Conservation (phyloP, 1,140 invertebrate genomes). For the Panulirus ornatus region DNA sequence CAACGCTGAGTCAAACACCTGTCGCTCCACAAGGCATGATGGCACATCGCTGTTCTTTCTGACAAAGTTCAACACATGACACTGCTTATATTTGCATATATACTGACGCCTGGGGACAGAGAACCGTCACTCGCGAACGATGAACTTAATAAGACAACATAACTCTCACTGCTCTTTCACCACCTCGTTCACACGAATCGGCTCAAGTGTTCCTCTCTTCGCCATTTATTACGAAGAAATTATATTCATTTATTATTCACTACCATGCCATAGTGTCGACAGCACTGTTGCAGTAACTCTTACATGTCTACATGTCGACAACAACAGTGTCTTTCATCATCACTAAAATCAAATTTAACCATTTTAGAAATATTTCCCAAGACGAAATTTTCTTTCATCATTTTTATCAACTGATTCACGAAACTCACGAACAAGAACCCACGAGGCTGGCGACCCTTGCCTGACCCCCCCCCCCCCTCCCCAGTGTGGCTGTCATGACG, state of each 20-base stretch:
- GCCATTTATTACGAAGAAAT: too few relatives aligned
- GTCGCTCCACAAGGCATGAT: too few relatives aligned
- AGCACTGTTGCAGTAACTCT: neutral
- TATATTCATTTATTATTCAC: too few relatives aligned
- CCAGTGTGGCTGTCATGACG: neutral
- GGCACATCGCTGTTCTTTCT: too few relatives aligned
- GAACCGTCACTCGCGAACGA: neutral
- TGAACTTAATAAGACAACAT: neutral
- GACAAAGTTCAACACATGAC: too few relatives aligned
- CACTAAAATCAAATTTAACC: neutral
- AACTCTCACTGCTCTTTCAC: neutral
- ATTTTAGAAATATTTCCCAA: slow-evolving; percentile 2
- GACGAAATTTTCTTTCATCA: neutral
- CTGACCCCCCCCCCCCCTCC: too few relatives aligned
- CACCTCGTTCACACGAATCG: neutral
- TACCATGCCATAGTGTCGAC: neutral
- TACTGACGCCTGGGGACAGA: neutral
- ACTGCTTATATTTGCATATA: too few relatives aligned
- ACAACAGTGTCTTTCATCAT: neutral
- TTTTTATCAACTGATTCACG: too few relatives aligned
- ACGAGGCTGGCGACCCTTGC: neutral
- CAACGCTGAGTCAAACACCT: neutral
- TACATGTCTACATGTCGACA: neutral
- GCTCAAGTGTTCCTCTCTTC: slow-evolving; percentile 8
- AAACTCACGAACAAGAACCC: too few relatives aligned